Conservation (phyloP, 2,113 vertebrate genomes). For the Urocitellus parryii region DNA sequence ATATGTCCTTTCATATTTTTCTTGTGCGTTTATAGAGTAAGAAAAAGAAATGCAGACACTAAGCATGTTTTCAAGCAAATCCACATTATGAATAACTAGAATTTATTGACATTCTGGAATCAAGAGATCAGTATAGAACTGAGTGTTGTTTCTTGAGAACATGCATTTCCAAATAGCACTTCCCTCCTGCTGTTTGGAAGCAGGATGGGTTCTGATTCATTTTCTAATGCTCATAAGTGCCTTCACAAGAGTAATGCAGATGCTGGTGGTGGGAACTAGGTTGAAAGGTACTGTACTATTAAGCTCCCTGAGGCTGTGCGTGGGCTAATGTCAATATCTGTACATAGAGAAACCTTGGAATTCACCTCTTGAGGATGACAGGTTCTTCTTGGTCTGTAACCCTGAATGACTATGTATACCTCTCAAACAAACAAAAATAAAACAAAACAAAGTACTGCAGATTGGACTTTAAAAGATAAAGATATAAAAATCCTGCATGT, state of each 20-base stretch:
- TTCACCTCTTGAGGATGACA: neutral
- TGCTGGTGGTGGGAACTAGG: neutral
- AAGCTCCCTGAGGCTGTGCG: neutral
- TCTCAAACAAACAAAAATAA: no score
- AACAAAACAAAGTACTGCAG: neutral
- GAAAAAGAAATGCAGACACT: neutral
- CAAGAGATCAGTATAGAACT: neutral
- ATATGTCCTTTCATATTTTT: neutral
- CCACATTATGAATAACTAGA: neutral
- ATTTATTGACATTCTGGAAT: neutral
- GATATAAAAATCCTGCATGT: neutral
- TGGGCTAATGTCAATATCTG: neutral
- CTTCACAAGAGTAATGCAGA: neutral
- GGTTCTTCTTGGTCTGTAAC: neutral
- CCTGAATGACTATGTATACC: neutral
- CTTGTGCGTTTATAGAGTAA: neutral
- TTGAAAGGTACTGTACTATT: neutral
- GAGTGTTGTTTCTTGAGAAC: neutral
- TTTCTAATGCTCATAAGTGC: neutral
- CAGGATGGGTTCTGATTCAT: neutral
- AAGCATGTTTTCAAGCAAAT: neutral
- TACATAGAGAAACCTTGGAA: neutral
- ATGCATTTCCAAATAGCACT: accelerated
- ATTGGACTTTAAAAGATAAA: neutral
- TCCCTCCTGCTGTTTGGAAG: neutral